These are phyloP conservation scores for Halcyon senegalensis DNA, from an alignment of 2,113 vertebrate species.

Conservation along the genomic window DNA sequence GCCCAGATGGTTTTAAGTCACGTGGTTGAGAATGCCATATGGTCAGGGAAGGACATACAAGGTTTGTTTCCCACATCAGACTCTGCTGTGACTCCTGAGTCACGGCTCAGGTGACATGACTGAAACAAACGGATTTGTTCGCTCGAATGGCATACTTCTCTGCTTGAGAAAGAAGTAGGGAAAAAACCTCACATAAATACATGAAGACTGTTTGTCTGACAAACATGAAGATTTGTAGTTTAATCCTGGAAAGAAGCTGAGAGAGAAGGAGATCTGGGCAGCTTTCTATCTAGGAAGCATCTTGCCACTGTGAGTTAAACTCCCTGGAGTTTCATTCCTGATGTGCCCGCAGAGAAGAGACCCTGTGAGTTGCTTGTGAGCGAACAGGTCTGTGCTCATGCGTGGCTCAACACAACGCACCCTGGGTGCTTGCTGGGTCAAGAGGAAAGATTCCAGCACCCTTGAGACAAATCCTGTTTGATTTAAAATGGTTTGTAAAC, in stretches of 20 bases:
- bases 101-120: background rate
- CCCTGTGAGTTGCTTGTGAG: background rate
- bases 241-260: background rate
- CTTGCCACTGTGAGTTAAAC: background rate
- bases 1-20: background rate
- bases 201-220: background rate
- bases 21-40: background rate
- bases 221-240: background rate
- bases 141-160: background rate
- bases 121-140: background rate
- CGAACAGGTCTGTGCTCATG: background rate
- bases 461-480: fast-evolving
- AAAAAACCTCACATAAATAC: fast-evolving
- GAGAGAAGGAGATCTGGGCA: background rate
- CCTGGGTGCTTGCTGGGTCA: background rate
- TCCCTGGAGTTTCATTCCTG: background rate
- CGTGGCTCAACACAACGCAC: background rate
- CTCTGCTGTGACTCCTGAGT: background rate
- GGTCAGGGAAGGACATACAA: background rate
- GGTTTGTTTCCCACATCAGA: background rate
- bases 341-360: background rate
- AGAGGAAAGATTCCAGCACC: background rate
- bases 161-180: background rate
- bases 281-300: background rate
- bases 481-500: background rate